These are phyloP conservation scores for Megaceryle maxima DNA, from an alignment of 2,113 vertebrate genomes.

Conservation along the genomic window DNA sequence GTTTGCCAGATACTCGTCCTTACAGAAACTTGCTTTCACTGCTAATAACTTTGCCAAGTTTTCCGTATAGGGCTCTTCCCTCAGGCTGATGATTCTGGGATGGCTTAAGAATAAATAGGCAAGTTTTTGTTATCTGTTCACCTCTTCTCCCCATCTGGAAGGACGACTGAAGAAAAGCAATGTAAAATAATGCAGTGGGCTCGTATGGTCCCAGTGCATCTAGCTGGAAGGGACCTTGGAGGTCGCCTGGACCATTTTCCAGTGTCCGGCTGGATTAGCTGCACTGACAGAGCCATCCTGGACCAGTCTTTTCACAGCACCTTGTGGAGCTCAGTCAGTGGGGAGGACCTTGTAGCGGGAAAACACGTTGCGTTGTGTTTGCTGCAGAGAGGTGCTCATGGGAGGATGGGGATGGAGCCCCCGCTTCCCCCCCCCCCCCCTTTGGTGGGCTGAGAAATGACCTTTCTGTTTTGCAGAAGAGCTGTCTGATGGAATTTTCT, in stretches of 20 bases:
- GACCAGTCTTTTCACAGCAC: background rate
- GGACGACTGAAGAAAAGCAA: background rate
- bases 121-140: background rate
- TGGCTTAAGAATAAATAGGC: background rate
- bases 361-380: rapidly evolving
- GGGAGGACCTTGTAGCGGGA: background rate
- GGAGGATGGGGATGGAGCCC: background rate
- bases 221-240: background rate
- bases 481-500: background rate
- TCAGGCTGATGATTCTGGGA: background rate
- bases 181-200: rapidly evolving
- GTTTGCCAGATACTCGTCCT: background rate
- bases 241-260: too few species aligned
- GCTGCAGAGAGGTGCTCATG: background rate
- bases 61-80: background rate
- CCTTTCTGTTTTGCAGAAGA: background rate
- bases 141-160: rapidly evolving
- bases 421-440: background rate
- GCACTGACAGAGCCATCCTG: background rate
- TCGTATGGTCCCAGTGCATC: rapidly evolving
- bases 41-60: background rate
- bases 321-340: too few species aligned
- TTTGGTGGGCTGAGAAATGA: rapidly evolving
- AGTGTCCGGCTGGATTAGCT: background rate
- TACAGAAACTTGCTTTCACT: background rate